These are phyloP conservation scores for Apis cerana DNA, from an alignment of 1,140 invertebrate genomes.

Conservation along the genomic window DNA sequence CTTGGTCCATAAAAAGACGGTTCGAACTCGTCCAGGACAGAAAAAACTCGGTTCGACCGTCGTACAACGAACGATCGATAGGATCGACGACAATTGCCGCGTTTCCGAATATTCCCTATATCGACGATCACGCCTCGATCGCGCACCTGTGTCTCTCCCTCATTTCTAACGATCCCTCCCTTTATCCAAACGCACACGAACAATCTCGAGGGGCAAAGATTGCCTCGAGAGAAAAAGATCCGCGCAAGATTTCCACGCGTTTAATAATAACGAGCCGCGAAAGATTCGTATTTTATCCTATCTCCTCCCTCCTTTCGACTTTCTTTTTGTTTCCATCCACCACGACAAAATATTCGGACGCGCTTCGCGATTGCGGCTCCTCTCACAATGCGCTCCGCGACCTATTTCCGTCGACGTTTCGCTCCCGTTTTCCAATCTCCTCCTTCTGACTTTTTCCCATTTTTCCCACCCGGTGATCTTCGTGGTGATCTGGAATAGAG, in stretches of 20 bases:
- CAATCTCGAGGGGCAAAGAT: background rate
- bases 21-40: background rate
- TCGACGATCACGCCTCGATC: background rate
- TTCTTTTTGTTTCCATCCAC: background rate
- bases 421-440: background rate
- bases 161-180: background rate
- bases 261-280: background rate
- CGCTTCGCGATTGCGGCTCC: background rate
- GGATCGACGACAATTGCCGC: background rate
- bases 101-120: background rate
- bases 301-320: background rate
- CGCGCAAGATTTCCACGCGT: background rate
- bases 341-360: conserved; percentile 13
- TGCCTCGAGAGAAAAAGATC: background rate
- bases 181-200: background rate
- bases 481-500: background rate
- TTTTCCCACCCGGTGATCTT: conserved; percentile 2
- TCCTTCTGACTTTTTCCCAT: background rate
- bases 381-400: background rate
- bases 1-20: background rate
- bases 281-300: background rate
- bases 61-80: background rate
- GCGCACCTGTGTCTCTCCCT: conserved; percentile 24
- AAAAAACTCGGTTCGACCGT: background rate
- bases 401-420: conserved; percentile 4